Percentiles rank a stretch among this genome's conserved stretches.
Conservation (phyloP, 2,797 vertebrate species). For the Sebastes matsubarae region DNA sequence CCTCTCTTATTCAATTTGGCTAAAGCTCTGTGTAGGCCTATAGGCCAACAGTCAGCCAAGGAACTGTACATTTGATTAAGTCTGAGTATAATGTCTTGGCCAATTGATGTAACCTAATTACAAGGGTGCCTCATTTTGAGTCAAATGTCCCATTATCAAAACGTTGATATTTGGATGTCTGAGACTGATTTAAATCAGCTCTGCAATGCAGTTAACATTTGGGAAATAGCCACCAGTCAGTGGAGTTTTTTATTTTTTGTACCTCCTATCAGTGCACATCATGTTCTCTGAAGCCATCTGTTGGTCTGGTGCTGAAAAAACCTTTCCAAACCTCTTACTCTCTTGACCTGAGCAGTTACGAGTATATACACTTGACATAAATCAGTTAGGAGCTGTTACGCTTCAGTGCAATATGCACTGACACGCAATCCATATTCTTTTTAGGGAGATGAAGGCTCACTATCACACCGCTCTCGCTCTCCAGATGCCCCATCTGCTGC, state of each 20-base stretch:
- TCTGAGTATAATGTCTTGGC: neutral
- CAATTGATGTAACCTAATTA: neutral
- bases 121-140: neutral
- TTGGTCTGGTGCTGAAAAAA: neutral
- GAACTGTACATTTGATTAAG: neutral
- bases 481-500: slow-evolving; percentile 24
- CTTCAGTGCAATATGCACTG: neutral
- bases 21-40: neutral
- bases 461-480: neutral
- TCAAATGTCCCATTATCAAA: neutral
- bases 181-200: neutral
- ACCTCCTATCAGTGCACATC: neutral
- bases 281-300: neutral
- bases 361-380: neutral
- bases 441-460: neutral
- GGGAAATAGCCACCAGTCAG: neutral
- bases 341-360: neutral
- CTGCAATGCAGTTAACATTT: neutral
- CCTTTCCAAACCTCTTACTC: neutral
- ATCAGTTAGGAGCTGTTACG: neutral
- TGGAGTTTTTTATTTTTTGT: neutral
- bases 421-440: neutral
- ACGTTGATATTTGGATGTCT: neutral
- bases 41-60: neutral
- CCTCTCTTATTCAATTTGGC: neutral